Evolutionary conservation across 2,888 invertebrate genomes (phyloP), one percentile per base, ranked within the genome.

Genomic region (Cheilosia vulpina): DNA sequence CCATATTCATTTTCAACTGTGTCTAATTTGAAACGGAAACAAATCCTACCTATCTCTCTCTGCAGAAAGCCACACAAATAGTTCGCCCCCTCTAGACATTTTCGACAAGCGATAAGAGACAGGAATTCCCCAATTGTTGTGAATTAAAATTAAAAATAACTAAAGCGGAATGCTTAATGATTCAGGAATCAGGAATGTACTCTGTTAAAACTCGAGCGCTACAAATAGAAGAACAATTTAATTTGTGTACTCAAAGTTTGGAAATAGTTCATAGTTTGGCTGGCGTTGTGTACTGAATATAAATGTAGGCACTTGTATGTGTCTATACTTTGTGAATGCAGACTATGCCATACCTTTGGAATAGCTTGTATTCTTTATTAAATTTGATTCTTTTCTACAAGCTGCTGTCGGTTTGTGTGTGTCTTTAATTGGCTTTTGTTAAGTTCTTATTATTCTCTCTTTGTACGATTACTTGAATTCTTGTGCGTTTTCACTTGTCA

Each of bases 1-100:
- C 38, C 38, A 38, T 38, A 38, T 38, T 65, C 21, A n/a, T 60
- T 45, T 45, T 21, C 45, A 58, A 24, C 21, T 62, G 41, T 15
- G 38, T 41, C 68, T 27, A 75, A 80, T 68, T 71, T 69, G 34
- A 78, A 73, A 66, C 77, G 65, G 58, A 77, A 58, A 65, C 43
- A 50, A 31, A 38, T 31, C 24, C 43, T 43, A 15, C 6, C 15
- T 6, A 60, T 13, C 27, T 43, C 21, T 38, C 21, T 38, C 17
- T 50, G 21, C 9, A 47, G 24, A 34, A 45, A 15, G 19, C 52
- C 9, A 21, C 27, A 9, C 15, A 27, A 55, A 65, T 15, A 15
- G 6, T 34, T 17, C 27, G 17, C 41, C n/a, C 27, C 17, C 31
- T 47, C 15, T 7, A 13, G 38, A 47, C 21, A 47, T 24, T 27